A percentile compares a stretch with the other conserved stretches of the same genome.
Evolutionary conservation across 2,797 vertebrate genomes (phyloP).

Genomic region (Acanthis flammea): DNA sequence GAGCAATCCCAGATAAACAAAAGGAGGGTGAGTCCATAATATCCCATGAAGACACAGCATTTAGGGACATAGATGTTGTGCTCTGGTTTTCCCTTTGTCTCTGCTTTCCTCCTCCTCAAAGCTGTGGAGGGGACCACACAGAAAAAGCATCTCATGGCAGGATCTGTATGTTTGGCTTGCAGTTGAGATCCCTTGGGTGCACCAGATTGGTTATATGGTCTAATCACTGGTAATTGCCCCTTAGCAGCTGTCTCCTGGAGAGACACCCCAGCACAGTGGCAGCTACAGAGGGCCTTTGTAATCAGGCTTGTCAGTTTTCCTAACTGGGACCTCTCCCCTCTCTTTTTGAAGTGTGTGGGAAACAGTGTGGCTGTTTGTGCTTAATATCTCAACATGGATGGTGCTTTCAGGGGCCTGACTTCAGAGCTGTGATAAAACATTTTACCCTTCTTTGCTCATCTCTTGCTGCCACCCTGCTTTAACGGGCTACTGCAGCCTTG

Average conservation of each 20-base stretch:
- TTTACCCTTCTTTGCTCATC: not conserved
- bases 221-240: not conserved
- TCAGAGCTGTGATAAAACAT: not conserved
- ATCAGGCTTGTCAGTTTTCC: not conserved
- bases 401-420: rapidly evolving
- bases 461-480: not conserved
- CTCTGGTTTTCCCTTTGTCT: not conserved
- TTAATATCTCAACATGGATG: not conserved
- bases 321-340: rapidly evolving
- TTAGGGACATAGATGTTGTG: not conserved
- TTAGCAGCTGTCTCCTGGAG: not conserved
- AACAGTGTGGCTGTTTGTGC: rapidly evolving
- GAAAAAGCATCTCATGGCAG: not conserved
- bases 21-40: not conserved
- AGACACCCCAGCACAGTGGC: not conserved
- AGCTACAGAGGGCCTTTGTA: not conserved
- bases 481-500: rapidly evolving
- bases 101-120: not conserved
- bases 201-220: not conserved
- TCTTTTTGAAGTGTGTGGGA: not conserved
- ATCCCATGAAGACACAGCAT: not conserved
- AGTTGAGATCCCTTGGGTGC: not conserved
- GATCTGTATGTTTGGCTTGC: not conserved
- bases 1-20: not conserved
- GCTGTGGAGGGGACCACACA: not conserved